Base-by-base conservation (phyloP, 2,888 invertebrate genomes). In the Toxonevra muliebris region DNA sequence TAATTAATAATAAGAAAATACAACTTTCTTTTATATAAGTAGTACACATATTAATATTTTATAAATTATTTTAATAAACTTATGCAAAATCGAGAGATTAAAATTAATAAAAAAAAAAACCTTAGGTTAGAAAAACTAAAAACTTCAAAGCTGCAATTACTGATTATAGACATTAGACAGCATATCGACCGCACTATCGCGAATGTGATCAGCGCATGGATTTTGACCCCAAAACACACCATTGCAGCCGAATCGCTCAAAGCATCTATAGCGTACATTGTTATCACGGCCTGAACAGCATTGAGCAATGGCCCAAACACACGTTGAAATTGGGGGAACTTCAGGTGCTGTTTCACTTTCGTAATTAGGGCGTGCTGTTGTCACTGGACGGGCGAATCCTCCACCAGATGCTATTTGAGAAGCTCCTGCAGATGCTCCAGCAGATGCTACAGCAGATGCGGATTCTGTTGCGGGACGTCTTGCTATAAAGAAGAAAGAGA, bases 281-380 rank as follows among this genome's bases (percentile, higher is more conserved):
- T 84, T 85, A n/a, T 84, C 84, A 40, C 82, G 80, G 0, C 85
- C 82, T 1, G 89, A 86, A 77, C 94, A 94, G 78, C 94, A 94
- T 1, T 90, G 89, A 8, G 92, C 85, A 61, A 93, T 91, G 0
- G 93, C 93, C 89, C 92, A 90, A 0, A 91, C 89, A 76, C 94
- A 94, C 1, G 88, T 87, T 10, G 89, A 87, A 1, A 90, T 67
- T 65, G 60, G 41, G 42, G 43, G 15, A 52, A 20, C 2, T 13
- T 3, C 19, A 2, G 60, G 45, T 58, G 65, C 30, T 30, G 30
- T 30, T 30, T 30, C 30, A 30, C 30, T 30, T 7, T 30, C 30
- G 2, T 30, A 2, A 7, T 4, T 30, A 30, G 30, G 30, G 30
- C 30, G 30, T 30, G 30, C 2, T 4, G 30, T 30, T 4, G 30